Percentiles rank a stretch among this genome's conserved stretches.
phyloP scores from a whole-genome alignment of 2,113 vertebrate genomes.

The Anseranas semipalmata region DNA sequence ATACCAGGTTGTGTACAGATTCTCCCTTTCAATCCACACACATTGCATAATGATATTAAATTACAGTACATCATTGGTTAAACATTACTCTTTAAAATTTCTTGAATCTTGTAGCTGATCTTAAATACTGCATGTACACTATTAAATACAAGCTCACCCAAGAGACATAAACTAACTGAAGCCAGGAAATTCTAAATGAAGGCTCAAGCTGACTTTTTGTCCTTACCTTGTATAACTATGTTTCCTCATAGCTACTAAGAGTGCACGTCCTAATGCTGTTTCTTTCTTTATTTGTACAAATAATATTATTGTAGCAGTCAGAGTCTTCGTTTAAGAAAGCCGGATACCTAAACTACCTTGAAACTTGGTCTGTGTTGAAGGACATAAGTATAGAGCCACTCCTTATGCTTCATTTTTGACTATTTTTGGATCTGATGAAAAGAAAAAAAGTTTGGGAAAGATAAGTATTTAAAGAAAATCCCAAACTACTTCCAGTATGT shows the following conservation, averaged over 20 bases:
- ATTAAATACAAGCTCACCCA: constrained; percentile 30
- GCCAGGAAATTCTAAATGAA: constrained; percentile 43
- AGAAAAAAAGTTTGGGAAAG: background rate
- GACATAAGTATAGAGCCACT: background rate
- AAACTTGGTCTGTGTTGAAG: background rate
- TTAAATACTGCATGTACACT: constrained; percentile 17
- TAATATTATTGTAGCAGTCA: constrained; percentile 24
- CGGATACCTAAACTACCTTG: background rate
- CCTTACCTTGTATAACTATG: background rate
- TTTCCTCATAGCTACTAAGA: background rate
- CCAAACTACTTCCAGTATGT: background rate
- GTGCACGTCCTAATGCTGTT: background rate
- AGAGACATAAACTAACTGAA: constrained; percentile 4
- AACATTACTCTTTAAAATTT: background rate
- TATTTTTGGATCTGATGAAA: background rate
- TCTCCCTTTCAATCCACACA: background rate
- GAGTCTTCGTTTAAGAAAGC: background rate
- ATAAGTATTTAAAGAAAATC: background rate
- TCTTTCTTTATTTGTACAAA: constrained; percentile 29
- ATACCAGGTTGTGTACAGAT: background rate
- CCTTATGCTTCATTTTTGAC: background rate
- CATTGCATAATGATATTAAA: background rate
- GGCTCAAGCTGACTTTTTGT: constrained; percentile 10
- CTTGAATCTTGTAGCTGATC: background rate
- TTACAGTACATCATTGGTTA: background rate